Evolutionary conservation across 2,113 vertebrate species (phyloP).

Genomic region (Terrapene triunguis): DNA sequence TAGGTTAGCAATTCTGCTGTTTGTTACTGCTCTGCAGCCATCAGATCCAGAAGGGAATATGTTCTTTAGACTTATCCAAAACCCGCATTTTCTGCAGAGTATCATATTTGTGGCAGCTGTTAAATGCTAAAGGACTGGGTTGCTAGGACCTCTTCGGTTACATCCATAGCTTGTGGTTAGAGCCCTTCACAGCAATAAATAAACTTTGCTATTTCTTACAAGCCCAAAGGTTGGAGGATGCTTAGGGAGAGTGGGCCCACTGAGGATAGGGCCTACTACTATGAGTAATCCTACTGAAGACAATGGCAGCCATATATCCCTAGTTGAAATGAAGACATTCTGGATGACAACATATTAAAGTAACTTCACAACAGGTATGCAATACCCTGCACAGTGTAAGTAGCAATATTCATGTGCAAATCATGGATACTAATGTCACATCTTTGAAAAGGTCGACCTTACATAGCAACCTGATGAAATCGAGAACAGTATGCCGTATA

Average conservation of each 20-base stretch:
- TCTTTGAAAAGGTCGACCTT: not conserved
- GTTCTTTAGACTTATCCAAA: not conserved
- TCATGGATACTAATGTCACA: not conserved
- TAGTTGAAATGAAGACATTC: not conserved
- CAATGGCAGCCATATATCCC: not conserved
- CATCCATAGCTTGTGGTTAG: not conserved
- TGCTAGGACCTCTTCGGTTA: not conserved
- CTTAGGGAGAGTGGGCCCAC: not conserved
- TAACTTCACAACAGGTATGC: not conserved
- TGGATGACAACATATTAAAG: not conserved
- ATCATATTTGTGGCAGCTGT: not conserved
- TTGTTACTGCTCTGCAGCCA: not conserved
- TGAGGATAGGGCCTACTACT: not conserved
- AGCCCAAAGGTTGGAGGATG: not conserved
- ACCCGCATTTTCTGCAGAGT: not conserved
- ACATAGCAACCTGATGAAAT: not conserved
- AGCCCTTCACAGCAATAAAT: conserved; percentile 1
- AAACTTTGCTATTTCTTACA: not conserved
- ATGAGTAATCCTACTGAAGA: not conserved
- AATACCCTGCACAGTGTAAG: not conserved
- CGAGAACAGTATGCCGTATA: not conserved
- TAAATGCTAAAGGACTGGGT: not conserved
- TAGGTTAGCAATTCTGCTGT: not conserved
- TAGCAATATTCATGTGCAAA: not conserved
- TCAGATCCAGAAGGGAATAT: not conserved